phyloP scores from a whole-genome alignment of 2,113 vertebrate species.

The Solea senegalensis region DNA sequence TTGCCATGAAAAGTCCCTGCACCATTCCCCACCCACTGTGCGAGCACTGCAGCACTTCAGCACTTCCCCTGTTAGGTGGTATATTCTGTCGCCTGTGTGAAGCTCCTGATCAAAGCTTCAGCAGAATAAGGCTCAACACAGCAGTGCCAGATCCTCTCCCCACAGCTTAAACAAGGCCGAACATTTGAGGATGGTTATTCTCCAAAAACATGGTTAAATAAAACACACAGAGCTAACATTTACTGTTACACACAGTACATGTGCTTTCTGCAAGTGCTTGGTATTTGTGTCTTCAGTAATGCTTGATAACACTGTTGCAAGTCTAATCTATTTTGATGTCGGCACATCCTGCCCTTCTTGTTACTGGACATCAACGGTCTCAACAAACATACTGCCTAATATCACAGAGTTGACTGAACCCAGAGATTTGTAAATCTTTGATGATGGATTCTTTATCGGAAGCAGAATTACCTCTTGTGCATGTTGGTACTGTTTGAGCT shows the following conservation, averaged over 20 bases:
- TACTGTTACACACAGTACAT: neutral
- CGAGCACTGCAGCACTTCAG: slow-evolving; percentile 43
- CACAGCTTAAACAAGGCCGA: slow-evolving; percentile 31
- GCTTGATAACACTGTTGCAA: too few relatives aligned
- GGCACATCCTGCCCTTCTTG: too few relatives aligned
- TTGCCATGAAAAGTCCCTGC: slow-evolving; percentile 34
- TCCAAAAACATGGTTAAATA: neutral
- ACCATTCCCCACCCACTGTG: slow-evolving; percentile 56
- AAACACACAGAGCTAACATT: neutral
- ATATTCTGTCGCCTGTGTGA: slow-evolving; percentile 53
- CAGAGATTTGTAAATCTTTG: slow-evolving; percentile 43
- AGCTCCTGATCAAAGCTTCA: slow-evolving; percentile 73
- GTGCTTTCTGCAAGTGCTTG: neutral
- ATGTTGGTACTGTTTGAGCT: slow-evolving; percentile 36
- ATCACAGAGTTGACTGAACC: slow-evolving; percentile 16
- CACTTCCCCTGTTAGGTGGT: slow-evolving; percentile 49
- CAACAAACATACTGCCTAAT: slow-evolving; percentile 5
- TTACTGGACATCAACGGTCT: too few relatives aligned
- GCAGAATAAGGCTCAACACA: slow-evolving; percentile 63
- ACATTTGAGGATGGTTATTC: neutral
- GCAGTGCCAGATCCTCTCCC: slow-evolving; percentile 41
- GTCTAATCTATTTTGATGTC: too few relatives aligned
- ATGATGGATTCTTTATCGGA: slow-evolving; percentile 55
- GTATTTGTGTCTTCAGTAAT: too few relatives aligned
- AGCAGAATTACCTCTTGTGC: slow-evolving; percentile 59